Conservation (phyloP, 1,140 invertebrate species). For the Drosophila melanica region DNA sequence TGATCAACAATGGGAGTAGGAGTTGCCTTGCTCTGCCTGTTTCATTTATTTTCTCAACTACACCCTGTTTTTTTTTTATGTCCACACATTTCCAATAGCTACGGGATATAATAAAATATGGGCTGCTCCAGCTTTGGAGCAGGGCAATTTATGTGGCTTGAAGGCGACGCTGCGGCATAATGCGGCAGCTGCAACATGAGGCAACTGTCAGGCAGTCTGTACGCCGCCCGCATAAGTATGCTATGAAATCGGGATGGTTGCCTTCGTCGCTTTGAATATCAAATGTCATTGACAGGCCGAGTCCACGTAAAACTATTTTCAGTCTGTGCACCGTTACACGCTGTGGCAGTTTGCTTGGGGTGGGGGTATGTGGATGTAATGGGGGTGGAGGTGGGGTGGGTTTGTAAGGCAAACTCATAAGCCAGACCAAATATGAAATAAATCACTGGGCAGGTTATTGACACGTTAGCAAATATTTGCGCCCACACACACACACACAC, state of each 20-base stretch:
- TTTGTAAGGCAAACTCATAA: conserved; percentile 35
- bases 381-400: too few relatives aligned
- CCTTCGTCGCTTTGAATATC: conserved; percentile 51
- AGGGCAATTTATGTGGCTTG: conserved; percentile 71
- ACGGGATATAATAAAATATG: neutral
- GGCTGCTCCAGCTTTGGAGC: neutral
- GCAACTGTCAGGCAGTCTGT: conserved; percentile 19
- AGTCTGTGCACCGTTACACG: neutral
- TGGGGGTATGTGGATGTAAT: too few relatives aligned
- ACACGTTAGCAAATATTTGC: conserved; percentile 81
- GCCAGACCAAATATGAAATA: conserved; percentile 76
- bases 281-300: conserved; percentile 76
- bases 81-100: too few relatives aligned
- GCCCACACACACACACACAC: conserved; percentile 29
- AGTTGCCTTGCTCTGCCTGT: too few relatives aligned
- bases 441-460: conserved; percentile 80
- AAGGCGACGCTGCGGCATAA: conserved; percentile 35
- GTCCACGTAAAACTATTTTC: conserved; percentile 61
- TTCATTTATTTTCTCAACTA: too few relatives aligned
- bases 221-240: conserved; percentile 71
- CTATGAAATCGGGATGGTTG: conserved; percentile 44
- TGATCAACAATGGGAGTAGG: too few relatives aligned
- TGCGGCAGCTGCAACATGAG: conserved; percentile 36
- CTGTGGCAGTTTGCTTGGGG: neutral
- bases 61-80: too few relatives aligned